phyloP scores from a whole-genome alignment of 1,140 invertebrate species.

The Parasteatoda tepidariorum region DNA sequence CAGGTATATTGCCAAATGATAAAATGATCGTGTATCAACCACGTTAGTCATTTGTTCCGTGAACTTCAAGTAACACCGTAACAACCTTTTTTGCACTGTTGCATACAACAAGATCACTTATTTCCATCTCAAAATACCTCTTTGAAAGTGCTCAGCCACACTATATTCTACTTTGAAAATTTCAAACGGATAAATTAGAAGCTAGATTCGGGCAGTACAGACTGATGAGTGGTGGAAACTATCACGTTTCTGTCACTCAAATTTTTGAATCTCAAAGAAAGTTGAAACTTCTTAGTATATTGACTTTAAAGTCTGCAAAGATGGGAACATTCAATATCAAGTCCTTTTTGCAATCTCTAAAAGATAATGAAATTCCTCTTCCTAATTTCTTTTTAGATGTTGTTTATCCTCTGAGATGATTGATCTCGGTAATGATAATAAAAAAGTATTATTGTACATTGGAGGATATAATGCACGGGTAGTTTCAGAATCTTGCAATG shows the following conservation, averaged over 20 bases:
- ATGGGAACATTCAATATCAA: not conserved
- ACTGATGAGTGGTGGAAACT: conserved; percentile 23
- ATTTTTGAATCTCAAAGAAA: conserved; percentile 44
- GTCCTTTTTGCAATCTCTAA: not conserved
- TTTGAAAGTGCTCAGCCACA: not conserved
- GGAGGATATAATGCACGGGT: not conserved
- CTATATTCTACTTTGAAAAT: conserved; percentile 38
- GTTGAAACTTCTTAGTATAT: not conserved
- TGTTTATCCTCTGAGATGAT: not conserved
- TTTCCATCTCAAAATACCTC: not conserved
- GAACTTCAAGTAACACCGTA: not conserved
- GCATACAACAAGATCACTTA: not conserved
- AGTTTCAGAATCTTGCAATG: not conserved
- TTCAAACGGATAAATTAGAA: conserved; percentile 48
- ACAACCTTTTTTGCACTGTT: not conserved
- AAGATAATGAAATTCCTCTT: not conserved
- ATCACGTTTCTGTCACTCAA: conserved; percentile 28
- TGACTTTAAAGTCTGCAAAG: not conserved
- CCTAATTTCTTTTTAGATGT: not conserved
- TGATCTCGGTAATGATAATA: not conserved
- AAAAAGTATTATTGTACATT: not conserved
- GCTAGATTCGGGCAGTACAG: conserved; percentile 45
- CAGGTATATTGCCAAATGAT: too few species aligned
- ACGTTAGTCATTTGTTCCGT: not conserved
- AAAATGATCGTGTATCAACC: not conserved